phyloP scores from a whole-genome alignment of 2,888 invertebrate genomes.

The Epinotia brunnichana region DNA sequence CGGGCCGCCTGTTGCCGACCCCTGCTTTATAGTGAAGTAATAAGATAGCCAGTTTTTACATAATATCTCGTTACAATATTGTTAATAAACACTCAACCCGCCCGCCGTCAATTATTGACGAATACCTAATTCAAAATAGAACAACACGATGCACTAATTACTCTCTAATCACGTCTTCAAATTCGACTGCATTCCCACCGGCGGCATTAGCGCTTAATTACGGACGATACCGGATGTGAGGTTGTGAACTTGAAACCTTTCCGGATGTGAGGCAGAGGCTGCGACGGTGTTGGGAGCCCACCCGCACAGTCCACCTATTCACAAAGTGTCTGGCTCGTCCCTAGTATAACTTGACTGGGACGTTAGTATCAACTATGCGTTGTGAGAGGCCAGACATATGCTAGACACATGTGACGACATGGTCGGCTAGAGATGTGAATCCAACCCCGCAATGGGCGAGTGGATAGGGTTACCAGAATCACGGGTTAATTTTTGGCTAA shows the following conservation, averaged over 20 bases:
- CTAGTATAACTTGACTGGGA: background rate
- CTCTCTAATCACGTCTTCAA: background rate
- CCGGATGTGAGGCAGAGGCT: slow-evolving; percentile 2
- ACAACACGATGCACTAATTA: background rate
- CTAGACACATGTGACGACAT: background rate
- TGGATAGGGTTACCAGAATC: background rate
- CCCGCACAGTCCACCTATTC: background rate
- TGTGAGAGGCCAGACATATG: background rate
- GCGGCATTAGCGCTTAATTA: slow-evolving; percentile 2
- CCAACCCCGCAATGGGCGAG: background rate
- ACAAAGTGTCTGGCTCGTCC: background rate
- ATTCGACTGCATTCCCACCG: slow-evolving; percentile 3
- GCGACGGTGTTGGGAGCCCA: background rate
- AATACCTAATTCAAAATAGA: slow-evolving; percentile 1
- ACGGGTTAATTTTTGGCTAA: background rate
- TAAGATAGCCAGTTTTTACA: too few relatives aligned
- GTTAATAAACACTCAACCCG: background rate
- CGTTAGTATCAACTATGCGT: background rate
- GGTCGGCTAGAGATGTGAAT: background rate
- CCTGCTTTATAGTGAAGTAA: too few relatives aligned
- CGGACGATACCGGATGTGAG: slow-evolving; percentile 9
- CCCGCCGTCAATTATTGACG: background rate
- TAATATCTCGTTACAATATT: too few relatives aligned
- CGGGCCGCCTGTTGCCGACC: too few relatives aligned
- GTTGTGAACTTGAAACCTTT: slow-evolving; percentile 2